Evolutionary conservation across 2,797 vertebrate genomes (phyloP).

Genomic region (Chloroceryle inda): DNA sequence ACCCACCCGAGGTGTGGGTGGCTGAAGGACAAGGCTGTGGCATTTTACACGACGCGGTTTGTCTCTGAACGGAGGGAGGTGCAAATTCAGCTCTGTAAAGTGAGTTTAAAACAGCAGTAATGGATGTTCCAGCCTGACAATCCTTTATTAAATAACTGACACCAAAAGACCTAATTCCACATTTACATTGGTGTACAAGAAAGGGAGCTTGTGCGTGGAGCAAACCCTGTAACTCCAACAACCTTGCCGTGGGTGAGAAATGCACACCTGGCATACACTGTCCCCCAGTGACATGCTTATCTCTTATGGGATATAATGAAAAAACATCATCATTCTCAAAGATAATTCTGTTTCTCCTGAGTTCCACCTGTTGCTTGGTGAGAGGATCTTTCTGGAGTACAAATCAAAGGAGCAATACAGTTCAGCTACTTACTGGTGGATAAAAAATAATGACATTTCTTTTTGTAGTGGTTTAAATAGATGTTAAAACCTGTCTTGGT

Average conservation of each 20-base stretch:
- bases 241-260: neutral
- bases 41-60: rapidly evolving
- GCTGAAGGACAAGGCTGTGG: neutral
- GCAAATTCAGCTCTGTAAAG: neutral
- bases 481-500: neutral
- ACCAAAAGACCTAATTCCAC: neutral
- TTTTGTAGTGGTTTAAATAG: neutral
- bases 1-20: neutral
- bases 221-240: neutral
- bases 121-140: neutral
- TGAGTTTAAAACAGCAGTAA: neutral
- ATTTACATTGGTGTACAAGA: neutral
- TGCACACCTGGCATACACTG: rapidly evolving
- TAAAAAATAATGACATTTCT: neutral
- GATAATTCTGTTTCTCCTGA: neutral
- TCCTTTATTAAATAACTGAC: neutral
- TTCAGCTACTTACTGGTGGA: neutral
- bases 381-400: neutral
- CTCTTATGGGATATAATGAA: neutral
- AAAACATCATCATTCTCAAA: neutral
- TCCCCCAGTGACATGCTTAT: neutral
- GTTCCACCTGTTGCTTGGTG: neutral
- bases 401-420: neutral
- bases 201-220: neutral
- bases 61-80: neutral